These are phyloP conservation scores for Phlogophora meticulosa DNA, from an alignment of 2,888 invertebrate genomes.

Conservation along the genomic window DNA sequence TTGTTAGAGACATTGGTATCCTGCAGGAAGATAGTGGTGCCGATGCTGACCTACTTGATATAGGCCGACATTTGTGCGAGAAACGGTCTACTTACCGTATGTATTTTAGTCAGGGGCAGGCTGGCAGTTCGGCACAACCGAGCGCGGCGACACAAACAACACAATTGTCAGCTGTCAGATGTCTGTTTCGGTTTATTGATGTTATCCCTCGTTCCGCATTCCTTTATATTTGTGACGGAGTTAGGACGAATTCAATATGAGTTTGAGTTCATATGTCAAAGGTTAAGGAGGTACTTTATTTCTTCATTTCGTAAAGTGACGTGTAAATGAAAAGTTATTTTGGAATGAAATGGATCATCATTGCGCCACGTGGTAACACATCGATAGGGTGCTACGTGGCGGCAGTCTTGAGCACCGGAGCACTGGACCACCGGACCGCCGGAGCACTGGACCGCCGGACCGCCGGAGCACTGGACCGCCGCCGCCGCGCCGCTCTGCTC, in stretches of 20 bases:
- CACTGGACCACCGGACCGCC: too few species aligned
- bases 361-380: too few species aligned
- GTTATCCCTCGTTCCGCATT: constrained; percentile 26
- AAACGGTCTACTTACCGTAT: neutral
- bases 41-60: neutral
- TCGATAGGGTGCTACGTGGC: neutral
- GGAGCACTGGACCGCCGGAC: too few species aligned
- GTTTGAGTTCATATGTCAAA: constrained; percentile 28
- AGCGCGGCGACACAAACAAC: constrained; percentile 6
- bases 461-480: too few species aligned
- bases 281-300: constrained; percentile 36
- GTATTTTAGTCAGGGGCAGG: neutral
- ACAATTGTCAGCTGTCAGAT: constrained; percentile 16
- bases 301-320: constrained; percentile 14
- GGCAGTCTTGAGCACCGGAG: too few species aligned
- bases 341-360: neutral
- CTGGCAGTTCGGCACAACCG: too few species aligned
- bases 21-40: neutral
- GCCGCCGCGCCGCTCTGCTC: too few species aligned
- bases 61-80: neutral
- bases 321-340: constrained; percentile 32
- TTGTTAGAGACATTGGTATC: neutral
- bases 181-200: constrained; percentile 31
- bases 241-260: constrained; percentile 20
- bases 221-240: constrained; percentile 2